Evolutionary conservation across 2,888 invertebrate genomes (phyloP).

Genomic region (Cepaea hortensis): DNA sequence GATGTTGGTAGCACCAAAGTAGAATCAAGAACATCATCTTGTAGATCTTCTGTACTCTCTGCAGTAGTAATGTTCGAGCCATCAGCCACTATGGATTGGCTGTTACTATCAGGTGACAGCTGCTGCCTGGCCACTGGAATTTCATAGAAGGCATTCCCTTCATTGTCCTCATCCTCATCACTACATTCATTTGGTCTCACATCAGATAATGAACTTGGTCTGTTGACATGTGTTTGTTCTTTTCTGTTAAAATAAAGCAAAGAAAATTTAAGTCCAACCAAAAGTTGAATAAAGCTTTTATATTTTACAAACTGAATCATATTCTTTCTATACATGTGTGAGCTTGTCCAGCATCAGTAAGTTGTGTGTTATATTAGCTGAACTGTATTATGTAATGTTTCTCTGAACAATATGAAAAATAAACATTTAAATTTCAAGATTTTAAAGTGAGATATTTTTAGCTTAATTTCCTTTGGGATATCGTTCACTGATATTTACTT

Average conservation of each 20-base stretch:
- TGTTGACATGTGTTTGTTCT: not conserved
- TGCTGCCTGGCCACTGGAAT: slow-evolving; percentile 57
- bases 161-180: slow-evolving; percentile 48
- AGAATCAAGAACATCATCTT: slow-evolving; percentile 52
- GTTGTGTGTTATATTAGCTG: not conserved
- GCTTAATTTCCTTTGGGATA: too few species aligned
- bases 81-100: slow-evolving; percentile 47
- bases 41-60: slow-evolving; percentile 53
- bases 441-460: too few species aligned
- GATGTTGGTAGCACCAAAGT: slow-evolving; percentile 42
- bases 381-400: not conserved
- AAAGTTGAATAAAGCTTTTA: not conserved
- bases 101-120: slow-evolving; percentile 50
- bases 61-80: slow-evolving; percentile 50
- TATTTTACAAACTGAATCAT: not conserved
- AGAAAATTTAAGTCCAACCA: not conserved
- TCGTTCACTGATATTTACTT: too few species aligned
- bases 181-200: not conserved
- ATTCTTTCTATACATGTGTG: not conserved
- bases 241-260: slow-evolving; percentile 4
- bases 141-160: slow-evolving; percentile 63
- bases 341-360: too few species aligned
- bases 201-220: slow-evolving; percentile 17
- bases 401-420: not conserved
- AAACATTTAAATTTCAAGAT: too few species aligned